Evolutionary conservation across 2,797 vertebrate species (phyloP).

Genomic region (Neoniphon sammara): DNA sequence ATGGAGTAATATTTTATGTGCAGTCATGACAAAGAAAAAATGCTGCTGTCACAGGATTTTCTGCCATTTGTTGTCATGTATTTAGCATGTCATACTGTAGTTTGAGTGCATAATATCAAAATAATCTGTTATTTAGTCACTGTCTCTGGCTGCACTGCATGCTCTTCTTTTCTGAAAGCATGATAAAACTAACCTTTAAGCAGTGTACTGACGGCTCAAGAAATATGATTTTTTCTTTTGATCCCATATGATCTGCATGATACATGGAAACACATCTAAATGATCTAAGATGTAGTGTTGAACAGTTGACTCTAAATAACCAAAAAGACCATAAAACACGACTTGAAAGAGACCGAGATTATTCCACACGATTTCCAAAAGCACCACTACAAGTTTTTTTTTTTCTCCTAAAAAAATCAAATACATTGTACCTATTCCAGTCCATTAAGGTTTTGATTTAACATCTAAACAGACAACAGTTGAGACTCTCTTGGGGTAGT

Average conservation of each 20-base stretch:
- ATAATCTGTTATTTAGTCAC: constrained; percentile 3
- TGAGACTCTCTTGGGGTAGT: constrained; percentile 60
- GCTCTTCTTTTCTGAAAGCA: background rate
- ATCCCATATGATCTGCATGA: constrained; percentile 1
- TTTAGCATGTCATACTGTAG: background rate
- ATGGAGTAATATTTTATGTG: constrained; percentile 6
- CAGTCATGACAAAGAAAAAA: constrained; percentile 5
- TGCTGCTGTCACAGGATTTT: background rate
- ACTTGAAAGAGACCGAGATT: constrained; percentile 8
- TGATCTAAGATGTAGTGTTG: background rate
- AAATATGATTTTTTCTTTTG: background rate
- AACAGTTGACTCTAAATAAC: constrained; percentile 12
- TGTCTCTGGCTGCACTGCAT: background rate
- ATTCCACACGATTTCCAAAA: constrained; percentile 20
- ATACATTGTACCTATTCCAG: constrained; percentile 14
- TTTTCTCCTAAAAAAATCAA: background rate
- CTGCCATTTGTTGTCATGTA: background rate
- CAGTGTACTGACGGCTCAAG: too few relatives aligned
- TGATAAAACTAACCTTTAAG: background rate
- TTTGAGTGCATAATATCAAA: background rate
- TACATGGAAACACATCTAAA: background rate
- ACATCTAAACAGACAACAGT: constrained; percentile 33
- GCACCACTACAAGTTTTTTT: background rate
- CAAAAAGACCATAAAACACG: constrained; percentile 6
- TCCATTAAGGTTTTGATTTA: constrained; percentile 41